phyloP scores from a whole-genome alignment of 2,113 vertebrate species.

The Campylorhamphus procurvoides region DNA sequence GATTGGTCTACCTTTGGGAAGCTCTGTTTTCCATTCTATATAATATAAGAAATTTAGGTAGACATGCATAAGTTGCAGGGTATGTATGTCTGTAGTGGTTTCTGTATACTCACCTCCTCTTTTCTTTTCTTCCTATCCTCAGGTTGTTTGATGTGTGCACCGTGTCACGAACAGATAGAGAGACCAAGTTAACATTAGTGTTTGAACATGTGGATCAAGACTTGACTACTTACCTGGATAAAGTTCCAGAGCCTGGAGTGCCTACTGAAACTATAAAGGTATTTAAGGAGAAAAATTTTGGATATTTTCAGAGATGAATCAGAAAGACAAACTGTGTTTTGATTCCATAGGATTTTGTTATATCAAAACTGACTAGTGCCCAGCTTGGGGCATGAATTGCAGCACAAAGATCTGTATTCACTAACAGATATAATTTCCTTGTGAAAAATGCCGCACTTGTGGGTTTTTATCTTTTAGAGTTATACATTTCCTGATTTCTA shows the following conservation, averaged over 20 bases:
- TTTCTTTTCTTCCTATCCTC: constrained; percentile 20
- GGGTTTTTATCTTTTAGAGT: background rate
- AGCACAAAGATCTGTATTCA: background rate
- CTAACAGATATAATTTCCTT: background rate
- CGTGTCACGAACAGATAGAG: constrained; percentile 94
- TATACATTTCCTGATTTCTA: background rate
- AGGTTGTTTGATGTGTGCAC: constrained; percentile 98
- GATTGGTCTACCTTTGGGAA: background rate
- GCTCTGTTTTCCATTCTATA: background rate
- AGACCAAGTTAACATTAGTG: constrained; percentile 96
- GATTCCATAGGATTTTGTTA: background rate
- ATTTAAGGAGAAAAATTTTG: constrained; percentile 14
- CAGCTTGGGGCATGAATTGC: background rate
- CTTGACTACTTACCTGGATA: constrained; percentile 97
- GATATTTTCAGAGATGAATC: background rate
- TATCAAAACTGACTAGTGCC: background rate
- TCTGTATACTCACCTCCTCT: constrained; percentile 1
- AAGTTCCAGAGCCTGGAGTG: constrained; percentile 96
- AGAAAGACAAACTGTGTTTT: background rate
- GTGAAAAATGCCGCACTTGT: background rate
- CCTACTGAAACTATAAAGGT: constrained; percentile 98
- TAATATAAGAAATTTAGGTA: background rate
- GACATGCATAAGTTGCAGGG: background rate
- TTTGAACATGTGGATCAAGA: constrained; percentile 99
- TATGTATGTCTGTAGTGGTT: background rate